phyloP scores from a whole-genome alignment of 2,888 invertebrate genomes.

The Erebia aethiops region DNA sequence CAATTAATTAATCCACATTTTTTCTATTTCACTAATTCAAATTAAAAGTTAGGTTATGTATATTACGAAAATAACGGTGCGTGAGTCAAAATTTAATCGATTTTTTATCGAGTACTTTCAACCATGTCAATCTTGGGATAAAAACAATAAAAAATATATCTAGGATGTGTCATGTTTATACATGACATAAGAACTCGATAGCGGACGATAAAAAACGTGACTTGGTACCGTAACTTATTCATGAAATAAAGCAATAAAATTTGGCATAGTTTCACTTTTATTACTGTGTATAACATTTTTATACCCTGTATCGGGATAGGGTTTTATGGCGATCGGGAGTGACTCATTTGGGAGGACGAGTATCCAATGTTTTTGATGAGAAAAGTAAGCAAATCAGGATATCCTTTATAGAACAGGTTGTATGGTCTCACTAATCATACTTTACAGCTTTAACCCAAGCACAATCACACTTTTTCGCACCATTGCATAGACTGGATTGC shows the following conservation, averaged over 20 bases:
- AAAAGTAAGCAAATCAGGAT: not conserved
- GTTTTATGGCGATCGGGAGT: slow-evolving; percentile 31
- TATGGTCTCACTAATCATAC: too few relatives aligned
- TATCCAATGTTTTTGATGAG: not conserved
- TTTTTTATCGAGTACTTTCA: not conserved
- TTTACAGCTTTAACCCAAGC: too few relatives aligned
- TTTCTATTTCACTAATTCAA: too few relatives aligned
- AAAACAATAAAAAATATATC: slow-evolving; percentile 10
- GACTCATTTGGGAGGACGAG: slow-evolving; percentile 24
- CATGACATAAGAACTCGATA: slow-evolving; percentile 38
- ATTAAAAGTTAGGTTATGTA: too few relatives aligned
- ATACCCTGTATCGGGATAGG: slow-evolving; percentile 34
- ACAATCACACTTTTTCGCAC: too few relatives aligned
- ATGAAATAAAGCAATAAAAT: slow-evolving; percentile 43
- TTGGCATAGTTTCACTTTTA: slow-evolving; percentile 44
- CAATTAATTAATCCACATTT: too few relatives aligned
- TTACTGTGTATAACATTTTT: slow-evolving; percentile 40
- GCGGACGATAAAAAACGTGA: slow-evolving; percentile 39
- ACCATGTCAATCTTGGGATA: not conserved
- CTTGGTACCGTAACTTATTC: slow-evolving; percentile 41
- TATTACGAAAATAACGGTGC: too few relatives aligned
- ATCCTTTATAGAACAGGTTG: too few relatives aligned
- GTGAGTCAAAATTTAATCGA: not conserved
- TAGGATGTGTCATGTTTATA: slow-evolving; percentile 30
- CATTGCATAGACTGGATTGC: too few relatives aligned